Evolutionary conservation across 2,888 invertebrate genomes (phyloP), one percentile per base, ranked within the genome.

Genomic region (Drosophila vallismaia): DNA sequence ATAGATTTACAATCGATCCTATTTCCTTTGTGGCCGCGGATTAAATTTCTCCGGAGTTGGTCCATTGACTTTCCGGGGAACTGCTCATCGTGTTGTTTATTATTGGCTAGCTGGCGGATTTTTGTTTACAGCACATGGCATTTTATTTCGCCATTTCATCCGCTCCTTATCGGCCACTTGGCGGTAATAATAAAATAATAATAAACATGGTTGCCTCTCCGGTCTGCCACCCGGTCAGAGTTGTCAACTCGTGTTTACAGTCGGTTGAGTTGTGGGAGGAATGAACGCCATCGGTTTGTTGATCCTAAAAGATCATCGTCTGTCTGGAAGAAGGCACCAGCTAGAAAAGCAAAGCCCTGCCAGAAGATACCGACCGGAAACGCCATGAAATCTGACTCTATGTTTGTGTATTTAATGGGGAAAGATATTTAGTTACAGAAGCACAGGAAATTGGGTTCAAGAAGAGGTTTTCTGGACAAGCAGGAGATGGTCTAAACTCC

Each of bases 161-260:
- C 36, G 12, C 64, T 60, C 56, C 80, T 80, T 81, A 81, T 81
- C 80, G 81, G 81, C 49, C 76, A 80, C 69, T 76, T 68, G 48
- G 51, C 29, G 40, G 48, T 29, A 31, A 60, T 38, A 49, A 49
- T 40, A 53, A 28, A 69, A 67, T 45, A 71, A 71, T 64, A 71
- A 71, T 48, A 71, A 71, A 71, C 71, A 66, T 48, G 71, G 58
- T 48, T 50, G 53, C 52, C 56, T 19, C 60, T 14, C 49, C 42
- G 38, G 42, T 14, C 14, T 28, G 33, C 31, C 48, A 42, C 10
- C 44, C 53, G 12, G 12, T 50, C 59, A 57, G 71, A 63, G 76
- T 79, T 82, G 80, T 75, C 84, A 76, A 74, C 70, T 64, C 60
- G 66, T 72, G 72, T 82, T 79, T 71, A 75, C 76, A 58, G 52